Evolutionary conservation across 1,140 invertebrate genomes (phyloP).

Genomic region (Drosophila tristis): DNA sequence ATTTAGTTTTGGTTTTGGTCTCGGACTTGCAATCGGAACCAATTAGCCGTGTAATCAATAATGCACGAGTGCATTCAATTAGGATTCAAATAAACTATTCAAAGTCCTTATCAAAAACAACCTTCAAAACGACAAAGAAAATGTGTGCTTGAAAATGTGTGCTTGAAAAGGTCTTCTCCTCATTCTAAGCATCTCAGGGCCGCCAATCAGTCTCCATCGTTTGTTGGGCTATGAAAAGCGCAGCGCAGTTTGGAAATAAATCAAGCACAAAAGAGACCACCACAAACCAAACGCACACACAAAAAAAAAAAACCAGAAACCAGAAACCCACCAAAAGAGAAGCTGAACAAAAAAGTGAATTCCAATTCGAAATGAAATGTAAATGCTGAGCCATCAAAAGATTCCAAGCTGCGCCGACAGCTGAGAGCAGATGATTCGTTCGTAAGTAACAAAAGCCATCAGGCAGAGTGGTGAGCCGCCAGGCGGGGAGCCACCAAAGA

Average conservation of each 20-base stretch:
- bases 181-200: conserved; percentile 28
- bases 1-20: conserved; percentile 20
- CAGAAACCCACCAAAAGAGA: neutral
- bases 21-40: conserved; percentile 18
- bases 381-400: conserved; percentile 78
- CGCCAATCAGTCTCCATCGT: conserved; percentile 59
- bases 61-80: conserved; percentile 36
- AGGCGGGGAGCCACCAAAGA: neutral
- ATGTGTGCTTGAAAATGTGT: conserved; percentile 40
- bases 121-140: conserved; percentile 20
- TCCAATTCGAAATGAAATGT: conserved; percentile 63
- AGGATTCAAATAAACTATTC: conserved; percentile 21
- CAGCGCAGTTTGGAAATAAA: conserved; percentile 75
- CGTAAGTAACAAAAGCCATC: conserved; percentile 15
- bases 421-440: conserved; percentile 18
- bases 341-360: conserved; percentile 39
- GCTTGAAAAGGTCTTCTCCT: conserved; percentile 34
- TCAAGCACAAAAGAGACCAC: conserved; percentile 40
- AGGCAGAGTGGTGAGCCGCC: neutral
- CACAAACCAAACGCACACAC: neutral
- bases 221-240: conserved; percentile 66
- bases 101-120: conserved; percentile 29
- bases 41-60: conserved; percentile 34
- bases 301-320: conserved; percentile 1
- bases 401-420: conserved; percentile 28